Percentiles rank a stretch among this genome's conserved stretches.
Conservation (phyloP, 2,113 vertebrate genomes). For the Clarias magur region DNA sequence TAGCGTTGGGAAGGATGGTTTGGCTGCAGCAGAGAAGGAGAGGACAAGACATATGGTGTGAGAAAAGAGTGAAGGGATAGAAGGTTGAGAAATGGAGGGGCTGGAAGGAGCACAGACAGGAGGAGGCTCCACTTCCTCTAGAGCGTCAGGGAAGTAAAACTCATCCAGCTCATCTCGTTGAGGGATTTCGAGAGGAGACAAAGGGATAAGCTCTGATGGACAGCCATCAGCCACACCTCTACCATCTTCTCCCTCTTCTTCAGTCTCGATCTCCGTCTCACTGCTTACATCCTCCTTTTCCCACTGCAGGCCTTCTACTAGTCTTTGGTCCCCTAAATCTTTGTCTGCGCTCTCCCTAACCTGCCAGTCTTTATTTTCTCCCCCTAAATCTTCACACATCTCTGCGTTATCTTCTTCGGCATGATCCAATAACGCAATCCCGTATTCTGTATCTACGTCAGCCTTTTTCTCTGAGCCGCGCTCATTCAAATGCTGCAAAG, state of each 20-base stretch:
- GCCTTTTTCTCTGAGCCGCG: background rate
- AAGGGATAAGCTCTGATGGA: conserved; percentile 70
- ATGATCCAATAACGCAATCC: background rate
- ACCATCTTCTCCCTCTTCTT: conserved; percentile 67
- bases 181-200: conserved; percentile 51
- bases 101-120: conserved; percentile 49
- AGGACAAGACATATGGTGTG: conserved; percentile 80
- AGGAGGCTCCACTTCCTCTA: conserved; percentile 66
- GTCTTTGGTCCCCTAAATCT: conserved; percentile 21
- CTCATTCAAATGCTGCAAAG: background rate
- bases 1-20: conserved; percentile 77
- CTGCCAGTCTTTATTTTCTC: background rate
- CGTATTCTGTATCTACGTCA: background rate
- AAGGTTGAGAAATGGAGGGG: conserved; percentile 57
- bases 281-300: conserved; percentile 56
- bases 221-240: conserved; percentile 86
- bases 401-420: background rate
- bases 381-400: background rate
- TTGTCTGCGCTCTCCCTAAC: conserved; percentile 34
- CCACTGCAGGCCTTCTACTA: conserved; percentile 20
- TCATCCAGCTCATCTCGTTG: conserved; percentile 66
- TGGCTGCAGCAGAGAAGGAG: conserved; percentile 79
- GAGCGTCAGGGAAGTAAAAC: conserved; percentile 72
- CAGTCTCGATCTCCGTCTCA: conserved; percentile 50
- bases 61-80: conserved; percentile 75